These are phyloP conservation scores for Lydus trimaculatus DNA, from an alignment of 2,888 invertebrate species.

Conservation along the genomic window DNA sequence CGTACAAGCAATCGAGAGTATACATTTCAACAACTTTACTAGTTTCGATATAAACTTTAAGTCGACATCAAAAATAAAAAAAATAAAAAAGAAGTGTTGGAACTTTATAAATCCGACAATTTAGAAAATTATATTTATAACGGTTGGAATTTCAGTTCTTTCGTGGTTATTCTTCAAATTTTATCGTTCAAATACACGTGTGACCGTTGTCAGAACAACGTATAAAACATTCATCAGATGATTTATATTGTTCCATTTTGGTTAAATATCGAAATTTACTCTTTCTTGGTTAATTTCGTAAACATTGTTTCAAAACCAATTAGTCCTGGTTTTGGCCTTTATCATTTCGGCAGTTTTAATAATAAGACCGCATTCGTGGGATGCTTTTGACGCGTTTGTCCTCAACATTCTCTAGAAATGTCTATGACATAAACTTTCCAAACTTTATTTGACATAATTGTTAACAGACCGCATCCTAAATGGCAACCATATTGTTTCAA, in stretches of 20 bases:
- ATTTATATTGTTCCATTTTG: slow-evolving; percentile 26
- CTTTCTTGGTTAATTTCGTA: neutral
- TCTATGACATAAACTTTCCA: neutral
- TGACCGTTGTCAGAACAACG: slow-evolving; percentile 26
- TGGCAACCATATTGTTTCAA: neutral
- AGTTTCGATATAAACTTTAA: neutral
- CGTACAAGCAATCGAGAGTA: neutral
- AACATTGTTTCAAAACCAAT: neutral
- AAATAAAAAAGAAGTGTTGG: neutral
- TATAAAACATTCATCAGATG: slow-evolving; percentile 29
- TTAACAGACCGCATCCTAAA: neutral
- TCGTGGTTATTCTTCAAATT: neutral
- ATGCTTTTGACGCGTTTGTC: neutral
- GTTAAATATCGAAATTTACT: neutral
- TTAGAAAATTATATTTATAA: neutral
- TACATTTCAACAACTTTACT: neutral
- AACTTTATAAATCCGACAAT: neutral
- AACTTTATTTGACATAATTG: neutral
- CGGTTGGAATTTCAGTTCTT: neutral
- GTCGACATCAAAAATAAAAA: too few species aligned
- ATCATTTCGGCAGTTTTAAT: neutral
- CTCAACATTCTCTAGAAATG: neutral
- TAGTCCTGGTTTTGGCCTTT: neutral
- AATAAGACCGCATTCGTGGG: neutral
- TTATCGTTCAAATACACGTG: slow-evolving; percentile 17